These are phyloP conservation scores for Ceratosolen solmsi DNA, from an alignment of 1,140 invertebrate genomes.

Conservation along the genomic window DNA sequence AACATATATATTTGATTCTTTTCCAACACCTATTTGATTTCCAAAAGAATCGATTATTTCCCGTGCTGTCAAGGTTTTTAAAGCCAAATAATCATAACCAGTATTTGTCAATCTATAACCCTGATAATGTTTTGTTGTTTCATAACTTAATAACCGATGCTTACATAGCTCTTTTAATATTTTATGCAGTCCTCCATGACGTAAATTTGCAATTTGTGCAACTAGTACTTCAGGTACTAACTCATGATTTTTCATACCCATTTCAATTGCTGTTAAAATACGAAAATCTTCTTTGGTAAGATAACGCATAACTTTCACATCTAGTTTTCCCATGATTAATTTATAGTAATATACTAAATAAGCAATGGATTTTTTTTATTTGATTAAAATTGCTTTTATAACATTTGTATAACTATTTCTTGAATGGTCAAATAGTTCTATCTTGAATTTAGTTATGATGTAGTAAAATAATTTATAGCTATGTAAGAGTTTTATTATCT, in stretches of 20 bases:
- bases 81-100: slow-evolving; percentile 97
- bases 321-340: slow-evolving; percentile 92
- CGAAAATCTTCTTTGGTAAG: slow-evolving; percentile 93
- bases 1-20: slow-evolving; percentile 96
- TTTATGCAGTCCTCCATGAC: slow-evolving; percentile 95
- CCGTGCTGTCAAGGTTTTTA: slow-evolving; percentile 89
- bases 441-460: too few species aligned
- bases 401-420: too few species aligned
- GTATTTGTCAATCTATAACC: slow-evolving; percentile 96
- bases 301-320: slow-evolving; percentile 92
- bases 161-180: slow-evolving; percentile 91
- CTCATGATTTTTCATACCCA: slow-evolving; percentile 99
- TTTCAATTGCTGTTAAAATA: slow-evolving; percentile 96
- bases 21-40: slow-evolving; percentile 98
- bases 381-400: too few species aligned
- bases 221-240: slow-evolving; percentile 91
- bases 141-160: slow-evolving; percentile 91
- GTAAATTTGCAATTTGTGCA: slow-evolving; percentile 94
- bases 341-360: slow-evolving; percentile 4
- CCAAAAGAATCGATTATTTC: slow-evolving; percentile 91
- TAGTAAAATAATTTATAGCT: too few species aligned
- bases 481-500: too few species aligned
- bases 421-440: too few species aligned
- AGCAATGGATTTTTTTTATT: background rate
- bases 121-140: slow-evolving; percentile 95